Evolutionary conservation across 2,888 invertebrate genomes (phyloP).

Genomic region (Ethmia dodecea): DNA sequence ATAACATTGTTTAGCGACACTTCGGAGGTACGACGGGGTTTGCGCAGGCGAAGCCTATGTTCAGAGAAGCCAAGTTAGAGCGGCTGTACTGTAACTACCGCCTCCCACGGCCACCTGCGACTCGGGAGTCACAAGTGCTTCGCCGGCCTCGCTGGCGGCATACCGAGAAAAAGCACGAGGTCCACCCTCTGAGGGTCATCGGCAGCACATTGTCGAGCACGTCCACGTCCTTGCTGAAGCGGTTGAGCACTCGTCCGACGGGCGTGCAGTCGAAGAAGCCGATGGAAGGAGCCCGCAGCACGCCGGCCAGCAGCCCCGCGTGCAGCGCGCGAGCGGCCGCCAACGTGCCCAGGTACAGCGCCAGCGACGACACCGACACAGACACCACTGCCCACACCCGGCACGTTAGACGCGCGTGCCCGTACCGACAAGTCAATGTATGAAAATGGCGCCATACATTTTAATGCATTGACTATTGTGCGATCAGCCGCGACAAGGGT

Average conservation of each 20-base stretch:
- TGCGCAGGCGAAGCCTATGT: too few species aligned
- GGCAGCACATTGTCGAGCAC: conserved; percentile 84
- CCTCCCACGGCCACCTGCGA: too few species aligned
- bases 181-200: conserved; percentile 84
- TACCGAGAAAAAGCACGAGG: conserved; percentile 81
- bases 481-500: too few species aligned
- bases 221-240: conserved; percentile 87
- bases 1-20: too few species aligned
- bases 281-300: conserved; percentile 81
- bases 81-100: too few species aligned
- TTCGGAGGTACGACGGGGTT: too few species aligned
- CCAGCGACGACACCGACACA: conserved; percentile 81
- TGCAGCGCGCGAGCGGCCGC: conserved; percentile 80
- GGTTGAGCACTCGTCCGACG: conserved; percentile 86
- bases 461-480: too few species aligned
- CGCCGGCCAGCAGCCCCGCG: conserved; percentile 79
- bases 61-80: too few species aligned
- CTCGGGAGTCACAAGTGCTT: too few species aligned
- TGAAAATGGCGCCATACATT: too few species aligned
- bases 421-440: background rate
- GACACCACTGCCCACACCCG: conserved; percentile 74
- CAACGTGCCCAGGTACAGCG: conserved; percentile 82
- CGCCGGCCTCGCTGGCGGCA: conserved; percentile 24
- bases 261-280: conserved; percentile 90
- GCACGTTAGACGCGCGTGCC: background rate